A percentile compares a stretch with the other conserved stretches of the same genome.
phyloP scores from a whole-genome alignment of 2,888 invertebrate genomes.

The Archips crataeganus region DNA sequence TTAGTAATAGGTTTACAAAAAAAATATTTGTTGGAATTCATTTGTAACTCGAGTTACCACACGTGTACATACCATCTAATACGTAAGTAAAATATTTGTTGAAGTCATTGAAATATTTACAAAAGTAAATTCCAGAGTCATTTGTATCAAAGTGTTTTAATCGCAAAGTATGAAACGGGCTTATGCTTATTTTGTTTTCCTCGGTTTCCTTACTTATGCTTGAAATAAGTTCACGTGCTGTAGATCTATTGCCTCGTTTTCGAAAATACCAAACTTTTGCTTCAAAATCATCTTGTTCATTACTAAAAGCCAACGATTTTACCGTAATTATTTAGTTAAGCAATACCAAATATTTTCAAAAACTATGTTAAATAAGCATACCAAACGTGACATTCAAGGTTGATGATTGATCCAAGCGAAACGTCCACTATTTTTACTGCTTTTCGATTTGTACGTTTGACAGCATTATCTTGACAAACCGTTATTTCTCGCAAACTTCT shows the following conservation, averaged over 20 bases:
- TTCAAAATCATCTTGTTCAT: conserved; percentile 43
- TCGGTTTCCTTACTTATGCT: conserved; percentile 6
- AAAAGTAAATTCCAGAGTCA: conserved; percentile 55
- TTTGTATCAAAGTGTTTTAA: conserved; percentile 48
- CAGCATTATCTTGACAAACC: conserved; percentile 5
- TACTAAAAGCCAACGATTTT: conserved; percentile 35
- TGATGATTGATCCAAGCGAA: conserved; percentile 31
- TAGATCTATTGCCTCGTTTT: conserved; percentile 43
- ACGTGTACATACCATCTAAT: conserved; percentile 45
- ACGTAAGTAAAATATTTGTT: conserved; percentile 44
- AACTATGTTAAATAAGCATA: conserved; percentile 22
- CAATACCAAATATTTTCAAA: background rate
- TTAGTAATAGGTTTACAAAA: no score
- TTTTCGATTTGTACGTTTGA: conserved; percentile 1
- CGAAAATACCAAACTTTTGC: conserved; percentile 52
- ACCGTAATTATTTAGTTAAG: conserved; percentile 2
- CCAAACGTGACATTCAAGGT: conserved; percentile 46
- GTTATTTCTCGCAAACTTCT: background rate
- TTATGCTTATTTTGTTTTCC: conserved; percentile 35
- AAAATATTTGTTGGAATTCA: no score
- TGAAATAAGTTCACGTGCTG: conserved; percentile 21
- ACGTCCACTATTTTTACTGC: conserved; percentile 44
- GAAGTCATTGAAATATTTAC: conserved; percentile 41
- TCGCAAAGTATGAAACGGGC: conserved; percentile 48
- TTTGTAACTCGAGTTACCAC: background rate